Percentiles rank a stretch among this genome's conserved stretches.
These are phyloP conservation scores for Propithecus deckenii DNA, from an alignment of 2,797 vertebrate genomes.

Conservation along the genomic window DNA sequence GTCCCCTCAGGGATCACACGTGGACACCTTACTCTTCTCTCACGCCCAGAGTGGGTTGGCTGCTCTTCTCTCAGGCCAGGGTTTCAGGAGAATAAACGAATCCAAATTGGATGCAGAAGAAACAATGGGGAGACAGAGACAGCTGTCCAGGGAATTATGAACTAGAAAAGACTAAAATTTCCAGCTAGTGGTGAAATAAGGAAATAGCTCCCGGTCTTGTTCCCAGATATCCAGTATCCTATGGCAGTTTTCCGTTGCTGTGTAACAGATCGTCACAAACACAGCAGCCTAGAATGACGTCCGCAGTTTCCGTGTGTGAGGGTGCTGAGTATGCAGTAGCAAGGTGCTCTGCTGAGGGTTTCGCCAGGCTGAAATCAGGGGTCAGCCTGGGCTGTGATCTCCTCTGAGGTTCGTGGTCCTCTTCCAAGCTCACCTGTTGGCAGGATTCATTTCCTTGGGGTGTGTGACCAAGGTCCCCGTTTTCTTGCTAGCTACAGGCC, in stretches of 20 bases:
- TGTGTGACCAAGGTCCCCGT: not conserved
- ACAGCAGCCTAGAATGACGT: not conserved
- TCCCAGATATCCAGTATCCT: not conserved
- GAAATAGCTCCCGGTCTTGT: not conserved
- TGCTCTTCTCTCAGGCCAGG: not conserved
- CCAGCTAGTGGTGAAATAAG: not conserved
- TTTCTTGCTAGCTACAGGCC: not conserved
- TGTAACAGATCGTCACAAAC: not conserved
- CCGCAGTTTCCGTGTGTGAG: not conserved
- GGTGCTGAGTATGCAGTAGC: not conserved
- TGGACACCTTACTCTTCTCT: not conserved
- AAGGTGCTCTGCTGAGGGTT: not conserved
- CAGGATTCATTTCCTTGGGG: not conserved
- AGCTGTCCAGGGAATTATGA: not conserved
- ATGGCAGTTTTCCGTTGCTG: not conserved
- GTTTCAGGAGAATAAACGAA: not conserved
- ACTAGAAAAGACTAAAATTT: not conserved
- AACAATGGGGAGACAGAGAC: not conserved
- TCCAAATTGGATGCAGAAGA: not conserved
- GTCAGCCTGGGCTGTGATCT: not conserved
- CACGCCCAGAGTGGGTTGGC: not conserved
- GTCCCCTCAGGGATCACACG: not conserved
- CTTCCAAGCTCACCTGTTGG: not conserved
- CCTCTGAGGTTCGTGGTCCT: not conserved
- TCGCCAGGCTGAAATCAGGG: not conserved